Conservation (phyloP, 2,888 invertebrate species). For the Drosophila niveifrons region DNA sequence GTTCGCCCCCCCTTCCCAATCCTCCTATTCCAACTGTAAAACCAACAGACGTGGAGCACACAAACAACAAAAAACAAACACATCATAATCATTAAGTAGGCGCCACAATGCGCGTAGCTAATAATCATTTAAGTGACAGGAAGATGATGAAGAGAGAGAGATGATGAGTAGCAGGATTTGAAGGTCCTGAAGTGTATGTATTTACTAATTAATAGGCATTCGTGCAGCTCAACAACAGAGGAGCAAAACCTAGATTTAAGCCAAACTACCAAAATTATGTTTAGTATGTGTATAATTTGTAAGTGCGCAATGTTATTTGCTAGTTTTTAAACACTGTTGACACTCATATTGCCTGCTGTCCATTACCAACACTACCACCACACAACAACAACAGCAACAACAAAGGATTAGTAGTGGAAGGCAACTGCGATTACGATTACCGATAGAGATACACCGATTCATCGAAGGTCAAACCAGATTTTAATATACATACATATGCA, state of each 20-base stretch:
- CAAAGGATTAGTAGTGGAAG: neutral
- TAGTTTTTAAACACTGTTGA: constrained; percentile 46
- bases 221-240: constrained; percentile 33
- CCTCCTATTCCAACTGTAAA: neutral
- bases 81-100: constrained; percentile 59
- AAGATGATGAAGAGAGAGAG: neutral
- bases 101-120: constrained; percentile 33
- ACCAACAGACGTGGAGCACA: constrained; percentile 11
- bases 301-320: constrained; percentile 63
- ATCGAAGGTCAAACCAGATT: constrained; percentile 15
- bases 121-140: constrained; percentile 50
- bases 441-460: constrained; percentile 1
- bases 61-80: constrained; percentile 35
- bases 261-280: constrained; percentile 75
- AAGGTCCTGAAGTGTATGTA: constrained; percentile 32
- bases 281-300: constrained; percentile 60
- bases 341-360: constrained; percentile 16
- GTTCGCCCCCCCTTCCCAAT: neutral
- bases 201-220: constrained; percentile 72
- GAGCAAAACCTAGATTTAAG: constrained; percentile 69
- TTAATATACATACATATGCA: neutral
- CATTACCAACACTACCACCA: neutral
- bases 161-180: constrained; percentile 2
- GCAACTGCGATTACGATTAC: constrained; percentile 4
- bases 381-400: neutral